phyloP scores from a whole-genome alignment of 1,140 invertebrate genomes.

The Drosophila nebulosa region DNA sequence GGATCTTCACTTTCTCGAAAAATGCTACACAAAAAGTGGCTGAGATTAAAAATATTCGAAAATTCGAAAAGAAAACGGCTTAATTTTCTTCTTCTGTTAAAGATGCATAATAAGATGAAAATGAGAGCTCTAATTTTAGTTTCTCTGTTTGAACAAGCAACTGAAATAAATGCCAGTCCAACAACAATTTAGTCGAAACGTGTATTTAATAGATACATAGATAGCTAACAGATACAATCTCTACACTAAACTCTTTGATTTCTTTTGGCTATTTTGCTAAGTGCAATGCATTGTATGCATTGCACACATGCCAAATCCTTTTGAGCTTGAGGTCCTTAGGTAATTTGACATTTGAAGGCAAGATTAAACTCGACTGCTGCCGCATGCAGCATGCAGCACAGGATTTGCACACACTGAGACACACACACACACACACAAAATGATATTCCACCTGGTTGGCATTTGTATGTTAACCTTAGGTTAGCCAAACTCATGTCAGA shows the following conservation, averaged over 20 bases:
- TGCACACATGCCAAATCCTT: neutral
- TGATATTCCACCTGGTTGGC: neutral
- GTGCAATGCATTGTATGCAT: neutral
- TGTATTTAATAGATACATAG: too few relatives aligned
- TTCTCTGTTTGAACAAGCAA: too few relatives aligned
- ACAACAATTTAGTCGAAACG: too few relatives aligned
- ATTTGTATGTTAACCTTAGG: neutral
- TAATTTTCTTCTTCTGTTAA: too few relatives aligned
- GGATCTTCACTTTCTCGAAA: too few relatives aligned
- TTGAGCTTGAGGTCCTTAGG: constrained; percentile 18
- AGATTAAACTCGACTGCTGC: constrained; percentile 52
- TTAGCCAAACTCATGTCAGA: neutral
- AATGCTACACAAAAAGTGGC: too few relatives aligned
- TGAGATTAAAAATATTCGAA: too few relatives aligned
- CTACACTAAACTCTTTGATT: neutral
- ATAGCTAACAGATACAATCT: too few relatives aligned
- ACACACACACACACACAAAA: constrained; percentile 3
- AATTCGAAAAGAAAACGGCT: too few relatives aligned
- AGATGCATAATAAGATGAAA: too few relatives aligned
- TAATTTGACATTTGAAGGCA: constrained; percentile 51
- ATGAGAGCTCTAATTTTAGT: too few relatives aligned
- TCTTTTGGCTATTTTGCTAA: neutral
- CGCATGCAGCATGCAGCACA: constrained; percentile 27
- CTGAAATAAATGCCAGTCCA: too few relatives aligned
- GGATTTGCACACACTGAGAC: neutral